These are phyloP conservation scores for Eledone cirrhosa DNA, from an alignment of 2,888 invertebrate species.

Conservation along the genomic window DNA sequence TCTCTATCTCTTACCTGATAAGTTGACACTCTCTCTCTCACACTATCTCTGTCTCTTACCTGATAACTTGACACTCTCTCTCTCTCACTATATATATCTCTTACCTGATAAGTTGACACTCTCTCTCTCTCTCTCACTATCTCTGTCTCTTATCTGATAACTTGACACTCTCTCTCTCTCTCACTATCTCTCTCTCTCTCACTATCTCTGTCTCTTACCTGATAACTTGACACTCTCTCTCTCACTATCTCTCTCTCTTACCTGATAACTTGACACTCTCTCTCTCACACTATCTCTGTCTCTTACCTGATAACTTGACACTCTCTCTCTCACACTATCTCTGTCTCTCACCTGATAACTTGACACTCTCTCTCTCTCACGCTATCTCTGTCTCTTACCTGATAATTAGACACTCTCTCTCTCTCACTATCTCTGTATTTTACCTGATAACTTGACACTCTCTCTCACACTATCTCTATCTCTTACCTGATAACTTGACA, in stretches of 20 bases:
- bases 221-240: conserved; percentile 50
- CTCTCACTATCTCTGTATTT: neutral
- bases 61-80: conserved; percentile 51
- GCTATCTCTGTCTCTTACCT: conserved; percentile 51
- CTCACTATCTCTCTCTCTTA: conserved; percentile 33
- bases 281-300: no score
- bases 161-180: conserved; percentile 41
- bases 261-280: conserved; percentile 56
- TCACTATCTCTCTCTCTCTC: no score
- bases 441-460: conserved; percentile 58
- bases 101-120: conserved; percentile 58
- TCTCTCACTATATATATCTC: neutral
- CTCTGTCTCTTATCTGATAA: conserved; percentile 55
- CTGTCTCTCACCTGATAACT: conserved; percentile 50
- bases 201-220: conserved; percentile 51
- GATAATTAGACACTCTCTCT: conserved; percentile 49
- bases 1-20: conserved; percentile 55
- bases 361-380: conserved; percentile 41
- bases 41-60: conserved; percentile 43
- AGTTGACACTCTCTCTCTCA: conserved; percentile 46
- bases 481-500: conserved; percentile 56
- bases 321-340: conserved; percentile 37
- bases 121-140: neutral
- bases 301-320: conserved; percentile 56
- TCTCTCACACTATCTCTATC: no score